phyloP scores from a whole-genome alignment of 2,888 invertebrate species.

The Erebia aethiops region DNA sequence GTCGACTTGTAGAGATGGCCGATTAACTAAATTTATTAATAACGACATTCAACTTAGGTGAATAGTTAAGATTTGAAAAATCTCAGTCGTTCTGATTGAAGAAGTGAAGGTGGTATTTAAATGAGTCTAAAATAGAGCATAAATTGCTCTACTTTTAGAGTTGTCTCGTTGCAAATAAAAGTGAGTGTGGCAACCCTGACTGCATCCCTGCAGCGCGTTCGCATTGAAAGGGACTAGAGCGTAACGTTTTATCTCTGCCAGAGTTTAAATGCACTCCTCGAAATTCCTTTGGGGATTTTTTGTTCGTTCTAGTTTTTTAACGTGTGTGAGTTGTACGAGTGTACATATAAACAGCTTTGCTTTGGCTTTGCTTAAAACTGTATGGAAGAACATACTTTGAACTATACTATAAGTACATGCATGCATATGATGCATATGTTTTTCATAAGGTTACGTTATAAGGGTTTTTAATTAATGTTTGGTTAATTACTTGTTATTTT shows the following conservation, averaged over 20 bases:
- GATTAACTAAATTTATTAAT: no score
- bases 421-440: neutral
- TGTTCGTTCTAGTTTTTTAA: constrained; percentile 16
- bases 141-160: neutral
- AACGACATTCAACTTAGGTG: no score
- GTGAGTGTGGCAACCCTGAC: neutral
- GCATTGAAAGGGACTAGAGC: constrained; percentile 25
- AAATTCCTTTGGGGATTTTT: constrained; percentile 20
- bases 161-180: neutral
- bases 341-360: neutral
- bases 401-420: neutral
- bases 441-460: no score
- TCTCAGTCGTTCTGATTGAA: no score
- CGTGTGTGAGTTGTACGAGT: neutral
- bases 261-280: constrained; percentile 30
- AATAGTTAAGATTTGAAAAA: no score
- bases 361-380: neutral
- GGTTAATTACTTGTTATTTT: no score
- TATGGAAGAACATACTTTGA: neutral
- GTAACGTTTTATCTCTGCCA: constrained; percentile 17
- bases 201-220: constrained; percentile 14
- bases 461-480: no score
- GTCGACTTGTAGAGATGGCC: no score
- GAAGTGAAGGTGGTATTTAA: neutral
- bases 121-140: neutral